These are phyloP conservation scores for Pangasius macronema DNA, from an alignment of 2,797 vertebrate species.

Conservation along the genomic window DNA sequence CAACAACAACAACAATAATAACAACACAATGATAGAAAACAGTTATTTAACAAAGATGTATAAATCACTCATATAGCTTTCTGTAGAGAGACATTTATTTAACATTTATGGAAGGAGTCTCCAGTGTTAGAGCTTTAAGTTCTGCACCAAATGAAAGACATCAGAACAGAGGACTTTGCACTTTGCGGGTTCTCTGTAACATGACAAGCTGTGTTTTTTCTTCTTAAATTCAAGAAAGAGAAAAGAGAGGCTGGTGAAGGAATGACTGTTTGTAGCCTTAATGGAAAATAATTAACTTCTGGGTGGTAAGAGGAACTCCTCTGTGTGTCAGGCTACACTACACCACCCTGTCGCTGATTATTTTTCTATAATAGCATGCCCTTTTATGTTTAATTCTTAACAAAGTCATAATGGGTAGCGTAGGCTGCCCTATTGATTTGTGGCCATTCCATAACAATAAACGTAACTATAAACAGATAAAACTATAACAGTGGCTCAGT, in stretches of 20 bases:
- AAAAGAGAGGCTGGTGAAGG: neutral
- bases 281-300: neutral
- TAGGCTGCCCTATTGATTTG: neutral
- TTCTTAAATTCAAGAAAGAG: neutral
- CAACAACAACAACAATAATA: too few species aligned
- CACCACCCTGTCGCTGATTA: neutral
- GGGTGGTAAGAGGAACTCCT: neutral
- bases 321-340: neutral
- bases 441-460: neutral
- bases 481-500: neutral
- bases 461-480: neutral
- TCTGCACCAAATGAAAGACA: neutral
- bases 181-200: neutral
- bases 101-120: neutral
- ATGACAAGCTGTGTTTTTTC: neutral
- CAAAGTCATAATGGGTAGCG: neutral
- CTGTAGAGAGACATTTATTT: neutral
- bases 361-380: too few species aligned
- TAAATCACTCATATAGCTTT: neutral
- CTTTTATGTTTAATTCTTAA: neutral
- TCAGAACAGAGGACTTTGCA: neutral
- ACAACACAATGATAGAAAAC: neutral
- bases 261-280: neutral
- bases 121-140: neutral
- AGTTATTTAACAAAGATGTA: neutral